A percentile compares a stretch with the other conserved stretches of the same genome.
phyloP scores from a whole-genome alignment of 1,140 invertebrate species.

The Samia ricini region DNA sequence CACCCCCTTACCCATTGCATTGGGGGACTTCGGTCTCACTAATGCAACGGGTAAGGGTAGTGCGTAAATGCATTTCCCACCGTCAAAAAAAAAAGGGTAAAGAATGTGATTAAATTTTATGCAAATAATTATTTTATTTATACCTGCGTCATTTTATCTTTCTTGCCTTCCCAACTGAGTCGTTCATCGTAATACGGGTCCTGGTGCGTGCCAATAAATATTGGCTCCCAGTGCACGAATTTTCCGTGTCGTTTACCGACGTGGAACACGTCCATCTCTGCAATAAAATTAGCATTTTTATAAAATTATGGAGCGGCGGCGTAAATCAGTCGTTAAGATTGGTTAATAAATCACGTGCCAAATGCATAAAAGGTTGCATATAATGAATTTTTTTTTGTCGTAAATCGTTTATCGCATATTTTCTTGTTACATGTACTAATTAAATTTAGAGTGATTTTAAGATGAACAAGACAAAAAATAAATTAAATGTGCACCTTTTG shows the following conservation, averaged over 20 bases:
- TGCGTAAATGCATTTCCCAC: too few species aligned
- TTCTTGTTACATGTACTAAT: too few species aligned
- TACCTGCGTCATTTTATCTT: conserved; percentile 97
- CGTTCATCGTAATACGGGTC: conserved; percentile 94
- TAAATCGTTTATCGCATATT: too few species aligned
- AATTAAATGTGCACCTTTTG: too few species aligned
- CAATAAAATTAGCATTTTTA: conserved; percentile 24
- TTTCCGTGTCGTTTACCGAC: conserved; percentile 89
- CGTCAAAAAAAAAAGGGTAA: not conserved
- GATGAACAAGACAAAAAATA: too few species aligned
- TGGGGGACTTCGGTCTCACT: too few species aligned
- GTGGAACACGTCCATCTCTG: conserved; percentile 88
- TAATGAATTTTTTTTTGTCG: too few species aligned
- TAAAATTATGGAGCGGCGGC: not conserved
- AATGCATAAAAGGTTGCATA: too few species aligned
- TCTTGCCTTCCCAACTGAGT: conserved; percentile 93
- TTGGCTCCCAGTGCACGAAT: conserved; percentile 93
- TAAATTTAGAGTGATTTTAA: too few species aligned
- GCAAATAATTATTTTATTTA: not conserved
- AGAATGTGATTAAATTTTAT: not conserved
- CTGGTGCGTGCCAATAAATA: conserved; percentile 90
- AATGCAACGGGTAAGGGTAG: too few species aligned
- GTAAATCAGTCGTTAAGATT: not conserved
- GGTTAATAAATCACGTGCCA: not conserved
- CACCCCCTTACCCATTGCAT: too few species aligned